These are phyloP conservation scores for Nipponacmea schrenckii DNA, from an alignment of 2,888 invertebrate species.

Conservation along the genomic window DNA sequence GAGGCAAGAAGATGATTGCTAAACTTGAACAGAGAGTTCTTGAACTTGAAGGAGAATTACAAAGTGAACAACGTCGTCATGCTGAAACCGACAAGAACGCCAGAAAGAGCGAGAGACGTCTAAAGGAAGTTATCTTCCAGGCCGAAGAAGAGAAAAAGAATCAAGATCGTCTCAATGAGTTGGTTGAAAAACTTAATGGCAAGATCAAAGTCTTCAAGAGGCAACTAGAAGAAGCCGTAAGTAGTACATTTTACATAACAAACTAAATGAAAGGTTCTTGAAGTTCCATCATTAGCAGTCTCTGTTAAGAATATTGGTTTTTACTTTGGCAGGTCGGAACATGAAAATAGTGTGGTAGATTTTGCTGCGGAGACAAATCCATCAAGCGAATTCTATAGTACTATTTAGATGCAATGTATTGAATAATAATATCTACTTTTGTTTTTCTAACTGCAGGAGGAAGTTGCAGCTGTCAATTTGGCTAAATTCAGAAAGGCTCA, in stretches of 20 bases:
- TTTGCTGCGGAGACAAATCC: too few species aligned
- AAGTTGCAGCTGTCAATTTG: slow-evolving; percentile 65
- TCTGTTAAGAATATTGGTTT: too few species aligned
- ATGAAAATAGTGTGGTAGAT: too few species aligned
- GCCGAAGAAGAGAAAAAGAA: slow-evolving; percentile 97
- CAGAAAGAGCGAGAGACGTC: slow-evolving; percentile 91
- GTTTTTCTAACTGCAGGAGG: slow-evolving; percentile 38
- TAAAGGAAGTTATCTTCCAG: slow-evolving; percentile 85
- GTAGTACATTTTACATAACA: slow-evolving; percentile 35
- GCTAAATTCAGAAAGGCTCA: slow-evolving; percentile 66
- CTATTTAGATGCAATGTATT: too few species aligned
- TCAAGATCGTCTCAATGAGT: slow-evolving; percentile 98
- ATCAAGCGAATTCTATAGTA: too few species aligned
- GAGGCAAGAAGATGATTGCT: background rate
- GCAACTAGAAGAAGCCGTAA: slow-evolving; percentile 95
- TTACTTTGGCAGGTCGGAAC: too few species aligned
- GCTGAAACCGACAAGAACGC: slow-evolving; percentile 97
- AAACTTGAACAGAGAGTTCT: slow-evolving; percentile 33
- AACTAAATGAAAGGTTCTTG: too few species aligned
- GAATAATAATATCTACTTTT: too few species aligned
- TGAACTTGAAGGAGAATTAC: slow-evolving; percentile 79
- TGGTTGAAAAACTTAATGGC: slow-evolving; percentile 94
- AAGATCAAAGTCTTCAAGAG: slow-evolving; percentile 99
- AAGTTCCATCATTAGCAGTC: too few species aligned
- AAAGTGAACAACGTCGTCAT: slow-evolving; percentile 96